Conservation (phyloP, 2,888 invertebrate species). For the Andrena haemorrhoa region DNA sequence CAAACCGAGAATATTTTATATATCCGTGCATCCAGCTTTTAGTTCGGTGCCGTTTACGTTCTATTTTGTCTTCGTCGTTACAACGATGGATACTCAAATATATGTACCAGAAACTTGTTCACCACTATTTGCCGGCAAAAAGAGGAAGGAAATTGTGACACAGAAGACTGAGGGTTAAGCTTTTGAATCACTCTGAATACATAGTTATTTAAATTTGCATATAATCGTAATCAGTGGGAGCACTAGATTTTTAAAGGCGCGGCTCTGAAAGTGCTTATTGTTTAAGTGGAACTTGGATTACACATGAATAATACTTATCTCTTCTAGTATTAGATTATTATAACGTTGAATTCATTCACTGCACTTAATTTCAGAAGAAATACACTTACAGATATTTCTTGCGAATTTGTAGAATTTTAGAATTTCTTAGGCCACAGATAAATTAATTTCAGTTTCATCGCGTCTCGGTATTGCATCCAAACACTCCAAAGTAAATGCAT, state of each 20-base stretch:
- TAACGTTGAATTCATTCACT: no score
- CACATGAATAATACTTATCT: no score
- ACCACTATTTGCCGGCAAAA: not conserved
- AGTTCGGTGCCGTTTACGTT: not conserved
- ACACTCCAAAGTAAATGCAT: not conserved
- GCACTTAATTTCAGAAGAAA: no score
- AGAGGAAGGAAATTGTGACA: not conserved
- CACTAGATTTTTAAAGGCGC: no score
- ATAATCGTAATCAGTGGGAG: not conserved
- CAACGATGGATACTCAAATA: not conserved
- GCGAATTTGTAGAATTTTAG: no score
- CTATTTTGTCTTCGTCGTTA: not conserved
- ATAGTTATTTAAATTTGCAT: not conserved
- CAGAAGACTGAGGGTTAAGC: not conserved
- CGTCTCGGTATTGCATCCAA: not conserved
- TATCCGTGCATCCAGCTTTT: not conserved
- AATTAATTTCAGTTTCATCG: conserved; percentile 3
- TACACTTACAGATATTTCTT: no score
- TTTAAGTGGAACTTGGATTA: not conserved
- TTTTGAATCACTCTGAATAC: not conserved
- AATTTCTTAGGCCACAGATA: no score
- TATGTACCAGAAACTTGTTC: not conserved
- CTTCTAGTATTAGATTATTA: no score
- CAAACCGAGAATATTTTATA: not conserved
- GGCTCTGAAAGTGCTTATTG: not conserved